Evolutionary conservation across 2,888 invertebrate species (phyloP).

Genomic region (Protodeltote pygarga): DNA sequence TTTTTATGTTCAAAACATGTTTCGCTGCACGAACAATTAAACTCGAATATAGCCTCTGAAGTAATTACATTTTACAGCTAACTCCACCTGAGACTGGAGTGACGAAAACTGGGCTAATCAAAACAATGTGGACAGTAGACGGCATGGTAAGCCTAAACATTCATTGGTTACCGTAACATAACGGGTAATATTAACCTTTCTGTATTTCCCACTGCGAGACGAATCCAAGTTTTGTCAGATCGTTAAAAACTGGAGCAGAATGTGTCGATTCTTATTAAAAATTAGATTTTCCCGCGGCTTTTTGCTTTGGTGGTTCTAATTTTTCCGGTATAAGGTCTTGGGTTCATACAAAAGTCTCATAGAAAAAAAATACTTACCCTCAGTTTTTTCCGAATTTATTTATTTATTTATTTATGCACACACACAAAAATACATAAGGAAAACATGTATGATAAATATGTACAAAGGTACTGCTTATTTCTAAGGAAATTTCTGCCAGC

Average conservation of each 20-base stretch:
- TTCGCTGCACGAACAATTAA: constrained; percentile 39
- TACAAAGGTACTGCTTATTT: too few relatives aligned
- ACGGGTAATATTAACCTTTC: constrained; percentile 67
- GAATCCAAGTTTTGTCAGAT: constrained; percentile 39
- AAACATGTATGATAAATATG: too few relatives aligned
- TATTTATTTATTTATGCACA: too few relatives aligned
- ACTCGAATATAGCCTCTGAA: constrained; percentile 9
- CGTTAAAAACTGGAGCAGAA: constrained; percentile 36
- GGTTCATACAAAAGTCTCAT: too few relatives aligned
- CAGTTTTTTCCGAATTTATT: too few relatives aligned
- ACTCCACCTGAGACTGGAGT: constrained; percentile 28
- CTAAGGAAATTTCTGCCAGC: too few relatives aligned
- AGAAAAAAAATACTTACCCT: too few relatives aligned
- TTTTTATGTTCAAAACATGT: constrained; percentile 15
- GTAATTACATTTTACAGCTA: constrained; percentile 49
- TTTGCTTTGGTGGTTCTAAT: too few relatives aligned
- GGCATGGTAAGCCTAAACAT: constrained; percentile 37
- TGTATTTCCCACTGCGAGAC: constrained; percentile 56
- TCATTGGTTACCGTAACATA: constrained; percentile 66
- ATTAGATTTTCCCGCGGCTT: too few relatives aligned
- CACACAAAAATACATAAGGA: too few relatives aligned
- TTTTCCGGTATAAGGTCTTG: too few relatives aligned
- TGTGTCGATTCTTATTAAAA: constrained; percentile 11
- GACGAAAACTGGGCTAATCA: constrained; percentile 51
- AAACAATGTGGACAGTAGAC: constrained; percentile 50